Percentiles rank a stretch among this genome's conserved stretches.
Evolutionary conservation across 2,797 vertebrate genomes (phyloP).

Genomic region (Eulemur mongoz): DNA sequence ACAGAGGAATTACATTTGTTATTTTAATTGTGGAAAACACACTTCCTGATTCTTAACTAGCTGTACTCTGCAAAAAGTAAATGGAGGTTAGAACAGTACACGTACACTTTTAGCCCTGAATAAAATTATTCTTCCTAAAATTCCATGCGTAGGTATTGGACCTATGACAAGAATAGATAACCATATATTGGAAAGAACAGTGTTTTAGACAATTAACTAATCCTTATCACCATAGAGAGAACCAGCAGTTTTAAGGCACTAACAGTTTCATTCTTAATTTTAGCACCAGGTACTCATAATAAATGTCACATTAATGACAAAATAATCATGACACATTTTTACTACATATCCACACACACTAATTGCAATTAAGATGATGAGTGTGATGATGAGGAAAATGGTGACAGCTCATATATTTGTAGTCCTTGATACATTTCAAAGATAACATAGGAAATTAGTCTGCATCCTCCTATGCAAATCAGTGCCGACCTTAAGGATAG

Average conservation of each 20-base stretch:
- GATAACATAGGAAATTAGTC: neutral
- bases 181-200: neutral
- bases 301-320: neutral
- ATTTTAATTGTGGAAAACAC: neutral
- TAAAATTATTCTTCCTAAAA: neutral
- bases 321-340: neutral
- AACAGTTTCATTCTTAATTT: slow-evolving; percentile 22
- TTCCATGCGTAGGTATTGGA: neutral
- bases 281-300: neutral
- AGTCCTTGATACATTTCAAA: neutral
- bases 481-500: neutral
- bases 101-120: neutral
- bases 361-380: neutral
- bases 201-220: neutral
- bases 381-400: neutral
- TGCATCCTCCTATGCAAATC: neutral
- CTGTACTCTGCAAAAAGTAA: neutral
- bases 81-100: neutral
- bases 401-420: neutral
- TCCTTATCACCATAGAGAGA: neutral
- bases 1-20: neutral
- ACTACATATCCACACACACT: neutral
- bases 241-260: neutral
- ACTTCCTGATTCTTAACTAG: neutral
- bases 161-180: neutral